Evolutionary conservation across 2,113 vertebrate genomes (phyloP), one percentile per base, ranked within the genome.

Genomic region (Phalacrocorax brasilianus): DNA sequence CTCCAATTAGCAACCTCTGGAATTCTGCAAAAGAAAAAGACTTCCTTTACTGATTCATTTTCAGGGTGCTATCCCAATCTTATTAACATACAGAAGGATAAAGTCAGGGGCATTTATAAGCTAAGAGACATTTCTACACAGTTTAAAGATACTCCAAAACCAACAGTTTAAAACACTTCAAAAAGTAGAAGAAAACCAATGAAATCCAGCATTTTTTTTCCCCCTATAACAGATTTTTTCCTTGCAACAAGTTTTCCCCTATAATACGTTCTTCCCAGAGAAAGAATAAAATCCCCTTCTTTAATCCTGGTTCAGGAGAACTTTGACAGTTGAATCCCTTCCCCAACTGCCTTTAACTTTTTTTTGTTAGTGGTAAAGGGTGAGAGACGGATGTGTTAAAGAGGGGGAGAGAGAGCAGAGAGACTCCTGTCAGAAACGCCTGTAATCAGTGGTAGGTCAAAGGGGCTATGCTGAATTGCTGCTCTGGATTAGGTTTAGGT

Each of bases 401-500:
- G 56, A 88, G 10, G 17, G 4, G 38, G 11, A 50, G 44, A 87
- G 28, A 9, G 42, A 59, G 47, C 20, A 6, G 16, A 62, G n/a
- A 53, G 28, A 8, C 17, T 89, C 33, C 63, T 5, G 2, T 32
- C 27, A 89, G 56, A 93, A 93, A 65, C 32, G 66, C 15, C 53
- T 75, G 27, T 61, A 79, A 81, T 40, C 61, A 93, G 30, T 44
- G 27, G 27, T 56, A 53, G 53, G 89, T 75, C 84, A 94, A 82
- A 88, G 42, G 85, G 24, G 26, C 28, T 85, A 17, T 62, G 55
- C 53, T 3, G 8, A 88, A 85, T 70, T 73, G 53, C 35, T 71
- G 47, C 65, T 89, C 59, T 93, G 85, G 76, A 89, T 88, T 85
- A 85, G 42, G 45, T 82, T 96, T 93, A 83, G 49, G 33, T 40